phyloP scores from a whole-genome alignment of 2,113 vertebrate species.

The Clinocottus analis region DNA sequence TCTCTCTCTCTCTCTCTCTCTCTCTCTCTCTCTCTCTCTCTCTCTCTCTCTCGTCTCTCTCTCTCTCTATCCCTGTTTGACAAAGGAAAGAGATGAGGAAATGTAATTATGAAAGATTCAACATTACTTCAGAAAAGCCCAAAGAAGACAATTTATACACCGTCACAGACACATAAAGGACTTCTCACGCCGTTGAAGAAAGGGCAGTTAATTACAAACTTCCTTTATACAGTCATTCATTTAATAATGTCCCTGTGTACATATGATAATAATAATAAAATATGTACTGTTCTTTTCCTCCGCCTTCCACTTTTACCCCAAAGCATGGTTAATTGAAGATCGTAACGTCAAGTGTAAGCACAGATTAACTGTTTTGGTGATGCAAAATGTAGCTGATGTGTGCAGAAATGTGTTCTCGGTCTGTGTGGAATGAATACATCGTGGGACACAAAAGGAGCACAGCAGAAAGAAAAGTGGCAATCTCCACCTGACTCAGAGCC shows the following conservation, averaged over 20 bases:
- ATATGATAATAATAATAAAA: slow-evolving; percentile 22
- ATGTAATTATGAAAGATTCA: slow-evolving; percentile 35
- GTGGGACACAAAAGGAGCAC: slow-evolving; percentile 72
- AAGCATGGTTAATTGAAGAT: slow-evolving; percentile 53
- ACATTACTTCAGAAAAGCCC: slow-evolving; percentile 22
- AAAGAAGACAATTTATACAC: neutral
- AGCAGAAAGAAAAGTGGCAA: slow-evolving; percentile 76
- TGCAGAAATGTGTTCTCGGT: slow-evolving; percentile 55
- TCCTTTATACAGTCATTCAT: neutral
- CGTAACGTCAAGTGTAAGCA: slow-evolving; percentile 4
- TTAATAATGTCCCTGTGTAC: slow-evolving; percentile 1
- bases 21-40: slow-evolving; percentile 28
- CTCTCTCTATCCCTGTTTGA: slow-evolving; percentile 25
- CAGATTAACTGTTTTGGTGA: slow-evolving; percentile 48
- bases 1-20: slow-evolving; percentile 23
- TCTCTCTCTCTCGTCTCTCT: slow-evolving; percentile 23
- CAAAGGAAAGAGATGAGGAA: slow-evolving; percentile 34
- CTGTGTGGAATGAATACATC: slow-evolving; percentile 71
- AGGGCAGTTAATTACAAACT: neutral
- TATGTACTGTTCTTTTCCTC: slow-evolving; percentile 33
- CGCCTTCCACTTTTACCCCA: neutral
- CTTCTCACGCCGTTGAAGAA: neutral
- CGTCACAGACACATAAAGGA: neutral
- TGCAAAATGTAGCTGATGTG: slow-evolving; percentile 67
- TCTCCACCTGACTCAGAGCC: slow-evolving; percentile 78